Conservation (phyloP, 1,140 invertebrate genomes). For the Adoxophyes honmai region DNA sequence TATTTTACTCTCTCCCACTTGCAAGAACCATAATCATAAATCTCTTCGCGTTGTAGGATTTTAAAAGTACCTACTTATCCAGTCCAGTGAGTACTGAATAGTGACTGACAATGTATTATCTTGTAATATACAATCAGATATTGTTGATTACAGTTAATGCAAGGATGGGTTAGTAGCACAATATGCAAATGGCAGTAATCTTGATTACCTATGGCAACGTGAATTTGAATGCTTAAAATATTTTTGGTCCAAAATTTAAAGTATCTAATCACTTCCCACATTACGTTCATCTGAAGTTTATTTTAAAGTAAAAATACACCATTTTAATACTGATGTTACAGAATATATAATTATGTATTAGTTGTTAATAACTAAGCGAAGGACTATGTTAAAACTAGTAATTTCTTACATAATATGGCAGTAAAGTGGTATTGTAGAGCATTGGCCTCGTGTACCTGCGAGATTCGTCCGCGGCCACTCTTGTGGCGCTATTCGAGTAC, state of each 20-base stretch:
- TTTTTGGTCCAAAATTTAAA: conserved; percentile 72
- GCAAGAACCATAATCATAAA: conserved; percentile 4
- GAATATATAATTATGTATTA: conserved; percentile 53
- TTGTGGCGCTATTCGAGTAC: conserved; percentile 50
- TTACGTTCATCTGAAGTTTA: conserved; percentile 42
- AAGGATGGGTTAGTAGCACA: not conserved
- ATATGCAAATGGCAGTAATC: conserved; percentile 57
- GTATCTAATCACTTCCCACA: conserved; percentile 52
- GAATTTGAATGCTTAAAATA: conserved; percentile 69
- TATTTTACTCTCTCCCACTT: conserved; percentile 1
- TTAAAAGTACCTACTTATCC: too few relatives aligned
- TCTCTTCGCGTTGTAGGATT: too few relatives aligned
- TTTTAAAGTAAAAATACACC: conserved; percentile 65
- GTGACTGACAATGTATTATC: too few relatives aligned
- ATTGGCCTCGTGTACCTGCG: conserved; percentile 41
- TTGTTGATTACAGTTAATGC: conserved; percentile 5
- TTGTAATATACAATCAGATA: too few relatives aligned
- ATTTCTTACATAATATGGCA: conserved; percentile 73
- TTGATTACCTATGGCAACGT: conserved; percentile 64
- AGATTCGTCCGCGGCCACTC: conserved; percentile 55
- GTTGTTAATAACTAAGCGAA: conserved; percentile 60
- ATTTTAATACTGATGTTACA: conserved; percentile 73
- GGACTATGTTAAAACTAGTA: conserved; percentile 57
- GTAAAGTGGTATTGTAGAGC: conserved; percentile 67
- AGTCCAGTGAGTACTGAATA: too few relatives aligned